These are phyloP conservation scores for Eupristina koningsbergeri DNA, from an alignment of 1,140 invertebrate genomes.

Conservation along the genomic window DNA sequence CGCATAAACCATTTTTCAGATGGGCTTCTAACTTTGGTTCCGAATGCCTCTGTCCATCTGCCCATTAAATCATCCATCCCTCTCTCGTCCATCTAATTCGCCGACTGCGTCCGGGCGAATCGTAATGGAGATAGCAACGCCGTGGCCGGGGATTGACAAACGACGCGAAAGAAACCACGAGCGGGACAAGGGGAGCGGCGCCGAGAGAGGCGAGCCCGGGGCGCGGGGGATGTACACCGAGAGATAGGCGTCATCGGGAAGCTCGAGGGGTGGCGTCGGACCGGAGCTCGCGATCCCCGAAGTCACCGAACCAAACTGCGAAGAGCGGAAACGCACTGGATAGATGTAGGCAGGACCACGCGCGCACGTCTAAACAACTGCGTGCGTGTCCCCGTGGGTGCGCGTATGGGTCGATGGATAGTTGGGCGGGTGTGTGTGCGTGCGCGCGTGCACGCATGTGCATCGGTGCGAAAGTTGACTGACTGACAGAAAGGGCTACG, in stretches of 20 bases:
- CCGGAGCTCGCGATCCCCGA: background rate
- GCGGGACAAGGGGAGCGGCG: background rate
- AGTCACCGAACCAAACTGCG: conserved; percentile 21
- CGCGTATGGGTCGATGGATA: too few relatives aligned
- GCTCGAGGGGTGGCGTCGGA: conserved; percentile 12
- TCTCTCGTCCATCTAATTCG: conserved; percentile 38
- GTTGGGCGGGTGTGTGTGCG: background rate
- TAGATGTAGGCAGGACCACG: background rate
- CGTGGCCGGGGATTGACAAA: conserved; percentile 47
- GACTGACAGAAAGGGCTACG: conserved; percentile 45
- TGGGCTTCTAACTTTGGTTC: conserved; percentile 17
- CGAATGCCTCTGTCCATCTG: conserved; percentile 12
- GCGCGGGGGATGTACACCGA: background rate
- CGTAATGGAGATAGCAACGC: conserved; percentile 48
- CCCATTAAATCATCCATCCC: conserved; percentile 26
- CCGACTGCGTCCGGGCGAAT: conserved; percentile 39
- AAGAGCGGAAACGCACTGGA: conserved; percentile 38
- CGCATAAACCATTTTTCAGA: conserved; percentile 34
- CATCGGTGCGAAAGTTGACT: conserved; percentile 19
- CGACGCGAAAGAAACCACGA: conserved; percentile 51
- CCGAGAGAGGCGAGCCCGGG: background rate
- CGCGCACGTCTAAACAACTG: background rate
- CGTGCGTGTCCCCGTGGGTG: too few relatives aligned
- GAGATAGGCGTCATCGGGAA: conserved; percentile 29
- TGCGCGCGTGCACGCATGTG: background rate